These are phyloP conservation scores for Drosophila bipectinata DNA, from an alignment of 1,140 invertebrate genomes.

Conservation along the genomic window DNA sequence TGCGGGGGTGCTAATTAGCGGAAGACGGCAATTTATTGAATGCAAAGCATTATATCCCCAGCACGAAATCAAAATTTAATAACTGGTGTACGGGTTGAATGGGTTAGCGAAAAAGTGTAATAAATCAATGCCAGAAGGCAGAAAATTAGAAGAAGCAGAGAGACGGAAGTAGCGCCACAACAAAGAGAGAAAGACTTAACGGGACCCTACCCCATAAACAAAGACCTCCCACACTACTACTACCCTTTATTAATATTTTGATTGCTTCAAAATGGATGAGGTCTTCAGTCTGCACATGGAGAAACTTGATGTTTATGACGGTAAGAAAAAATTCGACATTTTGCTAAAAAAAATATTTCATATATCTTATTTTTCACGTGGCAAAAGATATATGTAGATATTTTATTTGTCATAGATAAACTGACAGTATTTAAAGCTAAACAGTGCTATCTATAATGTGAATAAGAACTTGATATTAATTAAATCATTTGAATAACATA, in stretches of 20 bases:
- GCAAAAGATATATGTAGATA: neutral
- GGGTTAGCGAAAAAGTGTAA: slow-evolving; percentile 55
- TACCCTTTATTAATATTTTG: slow-evolving; percentile 39
- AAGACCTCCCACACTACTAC: neutral
- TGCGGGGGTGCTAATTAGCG: slow-evolving; percentile 45
- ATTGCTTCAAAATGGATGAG: slow-evolving; percentile 67
- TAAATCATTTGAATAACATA: too few species aligned
- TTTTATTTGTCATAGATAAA: too few species aligned
- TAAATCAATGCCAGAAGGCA: slow-evolving; percentile 68
- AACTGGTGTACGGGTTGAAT: neutral
- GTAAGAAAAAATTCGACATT: slow-evolving; percentile 41
- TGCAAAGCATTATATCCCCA: slow-evolving; percentile 25
- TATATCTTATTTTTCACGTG: neutral
- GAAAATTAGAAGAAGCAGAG: slow-evolving; percentile 14
- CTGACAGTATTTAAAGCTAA: too few species aligned
- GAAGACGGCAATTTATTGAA: slow-evolving; percentile 49
- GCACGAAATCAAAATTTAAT: slow-evolving; percentile 35
- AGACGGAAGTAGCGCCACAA: slow-evolving; percentile 41
- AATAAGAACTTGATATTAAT: too few species aligned
- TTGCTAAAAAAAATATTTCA: neutral
- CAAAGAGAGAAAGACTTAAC: slow-evolving; percentile 62
- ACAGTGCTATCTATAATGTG: too few species aligned
- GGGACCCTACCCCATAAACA: slow-evolving; percentile 15
- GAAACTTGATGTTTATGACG: slow-evolving; percentile 73
- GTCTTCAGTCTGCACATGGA: slow-evolving; percentile 77